Base-by-base conservation (phyloP, 2,888 invertebrate species). In the Nomada hirtipes region DNA sequence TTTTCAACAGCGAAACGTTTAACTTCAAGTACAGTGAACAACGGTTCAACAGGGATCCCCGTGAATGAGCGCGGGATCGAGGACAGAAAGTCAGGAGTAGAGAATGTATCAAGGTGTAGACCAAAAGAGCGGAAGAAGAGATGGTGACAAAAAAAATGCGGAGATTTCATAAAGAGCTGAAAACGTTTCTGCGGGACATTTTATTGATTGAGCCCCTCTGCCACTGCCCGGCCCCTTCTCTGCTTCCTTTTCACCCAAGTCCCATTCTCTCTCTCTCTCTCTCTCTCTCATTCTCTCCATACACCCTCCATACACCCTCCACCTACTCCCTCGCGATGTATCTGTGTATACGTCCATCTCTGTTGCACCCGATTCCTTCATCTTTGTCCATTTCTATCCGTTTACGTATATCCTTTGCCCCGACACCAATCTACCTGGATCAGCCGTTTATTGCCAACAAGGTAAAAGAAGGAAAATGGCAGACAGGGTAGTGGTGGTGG, bases 141-240 rank as follows among this genome's bases (percentile, higher is more conserved):
- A 36, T 50, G 64, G 20, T 15, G n/a, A 65, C 65, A 50, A 65
- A 59, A 78, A 86, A 87, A 81, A 84, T 81, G 81, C 73, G 63
- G 83, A 85, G 85, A 89, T 87, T 88, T 88, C 88, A 76, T 84
- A 89, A 88, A 86, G 86, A 87, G 89, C 89, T 89, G 89, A 89
- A 89, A 91, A 87, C 86, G 86, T 92, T 91, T 91, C 89, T 89
- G 89, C 90, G 89, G 89, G 90, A 91, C 92, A 92, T 93, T 92
- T 92, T 93, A 93, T 92, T 91, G 92, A 92, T 92, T 92, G 89
- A 89, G 78, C 88, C 84, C 84, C 88, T 86, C 89, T 88, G 87
- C 85, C 88, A 86, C 88, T 89, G 84, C 82, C 72, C 83, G 82
- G 50, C 72, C 82, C 64, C 83, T 64, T 79, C 86, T 78, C 83